Evolutionary conservation across 1,140 invertebrate genomes (phyloP).

Genomic region (Camponotus pennsylvanicus): DNA sequence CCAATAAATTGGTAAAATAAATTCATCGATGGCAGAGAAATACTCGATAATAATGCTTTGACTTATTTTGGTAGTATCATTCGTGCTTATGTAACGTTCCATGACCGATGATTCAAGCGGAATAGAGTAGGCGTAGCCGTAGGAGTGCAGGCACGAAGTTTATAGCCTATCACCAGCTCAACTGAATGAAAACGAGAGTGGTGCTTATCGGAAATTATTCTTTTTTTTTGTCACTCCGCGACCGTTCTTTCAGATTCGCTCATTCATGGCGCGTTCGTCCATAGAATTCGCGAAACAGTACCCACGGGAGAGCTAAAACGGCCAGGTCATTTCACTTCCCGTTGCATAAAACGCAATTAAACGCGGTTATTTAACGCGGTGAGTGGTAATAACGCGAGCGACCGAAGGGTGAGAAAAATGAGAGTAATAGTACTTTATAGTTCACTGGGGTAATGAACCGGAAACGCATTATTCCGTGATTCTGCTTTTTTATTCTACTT

Average conservation of each 20-base stretch:
- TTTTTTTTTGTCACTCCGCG: slow-evolving; percentile 18
- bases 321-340: slow-evolving; percentile 73
- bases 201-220: slow-evolving; percentile 47
- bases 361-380: slow-evolving; percentile 72
- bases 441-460: not conserved
- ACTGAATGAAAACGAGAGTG: slow-evolving; percentile 65
- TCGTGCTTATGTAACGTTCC: slow-evolving; percentile 57
- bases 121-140: slow-evolving; percentile 66
- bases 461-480: slow-evolving; percentile 10
- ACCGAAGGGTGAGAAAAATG: slow-evolving; percentile 34
- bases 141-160: slow-evolving; percentile 52
- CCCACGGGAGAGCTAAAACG: slow-evolving; percentile 50
- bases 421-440: slow-evolving; percentile 17
- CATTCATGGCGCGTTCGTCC: not conserved
- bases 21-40: not conserved
- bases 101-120: slow-evolving; percentile 72
- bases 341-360: slow-evolving; percentile 75
- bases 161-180: slow-evolving; percentile 47
- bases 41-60: slow-evolving; percentile 24
- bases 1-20: not conserved
- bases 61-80: slow-evolving; percentile 60
- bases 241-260: slow-evolving; percentile 31
- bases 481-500: not conserved
- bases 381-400: not conserved
- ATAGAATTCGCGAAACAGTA: not conserved